Evolutionary conservation across 2,797 vertebrate genomes (phyloP), one percentile per base, ranked within the genome.

Genomic region (Dicrostonyx torquatus): DNA sequence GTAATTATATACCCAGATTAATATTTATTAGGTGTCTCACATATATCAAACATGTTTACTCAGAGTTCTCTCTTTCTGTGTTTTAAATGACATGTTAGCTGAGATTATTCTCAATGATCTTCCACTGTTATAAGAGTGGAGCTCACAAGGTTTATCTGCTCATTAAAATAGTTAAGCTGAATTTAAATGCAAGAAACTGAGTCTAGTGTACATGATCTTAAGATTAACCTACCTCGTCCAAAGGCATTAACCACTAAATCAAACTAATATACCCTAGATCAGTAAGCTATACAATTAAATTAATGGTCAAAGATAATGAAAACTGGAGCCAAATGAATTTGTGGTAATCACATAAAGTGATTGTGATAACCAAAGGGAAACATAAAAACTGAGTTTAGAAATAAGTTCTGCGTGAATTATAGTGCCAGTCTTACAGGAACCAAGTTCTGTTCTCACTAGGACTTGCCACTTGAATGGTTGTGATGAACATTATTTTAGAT

Each of bases 311-410:
- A 95, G 58, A 53, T 64, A 91, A 93, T 37, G 26, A 85, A 94
- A 93, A 85, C 15, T 87, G 31, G 83, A 72, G 62, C 26, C 55
- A 60, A 94, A 95, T 76, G 45, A 89, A 76, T 87, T 72, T 84
- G 79, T 87, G 45, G n/a, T 87, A 60, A 95, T 17, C 60, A 53
- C 82, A 68, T 55, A 29, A 96, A 73, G 26, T 90, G 77, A 94
- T 72, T 78, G 73, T 66, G 26, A 90, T 91, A 95, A 70, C 2
- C 87, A 50, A 90, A 92, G 48, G 73, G 14, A 77, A 90, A 85
- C 64, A 29, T 80, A 66, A 66, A 43, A 92, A 82, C 4, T 95
- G 43, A 31, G 17, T 40, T 82, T 96, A 73, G 87, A 87, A 82
- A 62, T 45, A 70, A 43, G 7, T 90, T 29, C 45, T 90, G 48